phyloP scores from a whole-genome alignment of 2,797 vertebrate species.

The Epinephelus malabaricus region DNA sequence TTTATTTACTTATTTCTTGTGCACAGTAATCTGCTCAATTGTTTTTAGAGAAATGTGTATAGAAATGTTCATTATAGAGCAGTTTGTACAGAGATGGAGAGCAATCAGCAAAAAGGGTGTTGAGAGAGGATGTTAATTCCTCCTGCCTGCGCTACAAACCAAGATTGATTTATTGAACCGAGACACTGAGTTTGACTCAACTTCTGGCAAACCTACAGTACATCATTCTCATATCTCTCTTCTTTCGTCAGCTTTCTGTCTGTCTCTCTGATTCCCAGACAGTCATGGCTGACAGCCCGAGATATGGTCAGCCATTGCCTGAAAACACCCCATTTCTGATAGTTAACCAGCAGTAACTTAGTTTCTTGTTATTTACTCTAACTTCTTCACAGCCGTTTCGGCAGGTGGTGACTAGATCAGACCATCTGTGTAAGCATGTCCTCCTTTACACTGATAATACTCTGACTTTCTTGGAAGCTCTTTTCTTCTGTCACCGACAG shows the following conservation, averaged over 20 bases:
- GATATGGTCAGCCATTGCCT: constrained; percentile 26
- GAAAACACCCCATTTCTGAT: constrained; percentile 29
- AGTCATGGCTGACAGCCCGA: constrained; percentile 45
- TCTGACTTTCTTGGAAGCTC: constrained; percentile 17
- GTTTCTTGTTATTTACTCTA: constrained; percentile 26
- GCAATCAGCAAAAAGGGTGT: constrained; percentile 32
- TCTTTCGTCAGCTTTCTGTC: constrained; percentile 33
- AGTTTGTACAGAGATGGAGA: not conserved
- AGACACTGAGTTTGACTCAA: constrained; percentile 62
- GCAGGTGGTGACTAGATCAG: constrained; percentile 47
- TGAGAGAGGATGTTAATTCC: constrained; percentile 25
- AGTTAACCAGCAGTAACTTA: constrained; percentile 14
- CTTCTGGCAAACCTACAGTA: constrained; percentile 47
- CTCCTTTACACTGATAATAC: constrained; percentile 17
- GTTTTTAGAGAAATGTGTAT: not conserved
- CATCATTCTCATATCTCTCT: constrained; percentile 14
- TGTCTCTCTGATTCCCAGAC: constrained; percentile 53
- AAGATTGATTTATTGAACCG: constrained; percentile 63
- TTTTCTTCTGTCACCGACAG: constrained; percentile 15
- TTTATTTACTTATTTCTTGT: not conserved
- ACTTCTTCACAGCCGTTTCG: constrained; percentile 24
- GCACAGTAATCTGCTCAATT: not conserved
- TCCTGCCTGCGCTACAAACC: constrained; percentile 27
- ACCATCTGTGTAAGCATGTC: constrained; percentile 54
- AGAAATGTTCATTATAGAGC: not conserved